Evolutionary conservation across 2,888 invertebrate species (phyloP), one percentile per base, ranked within the genome.

Genomic region (Eremobia ochroleuca): DNA sequence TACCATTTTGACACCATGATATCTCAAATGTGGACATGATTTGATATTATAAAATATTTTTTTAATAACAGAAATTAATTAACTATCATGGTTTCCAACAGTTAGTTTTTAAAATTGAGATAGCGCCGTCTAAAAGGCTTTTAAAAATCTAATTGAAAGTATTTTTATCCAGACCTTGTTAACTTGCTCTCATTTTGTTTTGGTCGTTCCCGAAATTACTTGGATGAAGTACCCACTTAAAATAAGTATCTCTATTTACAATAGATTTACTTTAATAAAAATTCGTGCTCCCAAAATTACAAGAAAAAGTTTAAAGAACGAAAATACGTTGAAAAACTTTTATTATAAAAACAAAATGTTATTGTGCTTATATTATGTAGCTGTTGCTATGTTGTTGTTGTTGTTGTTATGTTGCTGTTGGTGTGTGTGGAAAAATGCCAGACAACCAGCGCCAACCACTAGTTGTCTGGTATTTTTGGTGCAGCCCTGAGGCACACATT

Each of bases 221-320:
- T 74, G 52, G 68, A 77, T 80, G 52, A 71, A 86, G 83, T 86
- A 76, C 65, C 34, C 64, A 77, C 71, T 83, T 73, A 72, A 85
- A 83, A 77, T 76, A 85, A 85, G 76, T 79, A 76, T 73, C 75
- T 73, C 49, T 86, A 74, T 85, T 85, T 76, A 85, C 71, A 80
- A 83, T 73, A 85, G 67, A 76, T 82, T 82, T 59, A 77, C 73
- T 73, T 85, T 73, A 25, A 64, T 68, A 65, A 73, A 83, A 83
- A 62, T n/a, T 75, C 49, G 69, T 9, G 52, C 72, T 70, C 62
- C 2, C 4, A 58, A 69, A 55, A 72, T 81, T 75, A 71, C 25
- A 71, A 65, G 40, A 4, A 37, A 73, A 37, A 21, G 2, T 40
- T 40, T 40, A 40, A 49, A 49, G 49, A 49, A 49, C 2, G 46